Percentiles rank a stretch among this genome's conserved stretches.
These are phyloP conservation scores for Orcinus orca DNA, from an alignment of 2,113 vertebrate genomes.

Conservation along the genomic window DNA sequence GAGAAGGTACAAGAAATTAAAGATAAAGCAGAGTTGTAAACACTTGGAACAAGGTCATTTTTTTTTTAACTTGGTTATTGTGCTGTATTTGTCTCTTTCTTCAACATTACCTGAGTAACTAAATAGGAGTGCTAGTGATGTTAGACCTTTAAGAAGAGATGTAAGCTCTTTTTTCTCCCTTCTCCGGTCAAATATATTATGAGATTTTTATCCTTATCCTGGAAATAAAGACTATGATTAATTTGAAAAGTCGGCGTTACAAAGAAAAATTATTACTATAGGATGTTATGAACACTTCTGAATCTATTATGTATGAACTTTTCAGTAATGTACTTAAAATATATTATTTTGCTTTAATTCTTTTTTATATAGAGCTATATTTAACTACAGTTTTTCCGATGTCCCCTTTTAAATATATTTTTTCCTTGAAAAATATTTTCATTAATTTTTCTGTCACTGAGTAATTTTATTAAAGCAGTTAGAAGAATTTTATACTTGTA, in stretches of 20 bases:
- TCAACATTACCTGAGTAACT: not conserved
- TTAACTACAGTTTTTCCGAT: not conserved
- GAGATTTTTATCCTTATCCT: not conserved
- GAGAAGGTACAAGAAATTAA: not conserved
- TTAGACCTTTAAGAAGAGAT: not conserved
- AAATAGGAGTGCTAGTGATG: not conserved
- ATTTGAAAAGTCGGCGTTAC: not conserved
- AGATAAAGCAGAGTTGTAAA: not conserved
- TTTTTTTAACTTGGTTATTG: not conserved
- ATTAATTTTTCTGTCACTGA: not conserved
- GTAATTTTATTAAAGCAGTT: slow-evolving; percentile 45
- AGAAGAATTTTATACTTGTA: slow-evolving; percentile 56
- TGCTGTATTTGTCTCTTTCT: not conserved
- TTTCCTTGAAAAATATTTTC: slow-evolving; percentile 24
- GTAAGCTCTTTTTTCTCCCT: not conserved
- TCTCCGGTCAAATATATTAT: not conserved
- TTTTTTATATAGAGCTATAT: not conserved
- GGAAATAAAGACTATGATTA: not conserved
- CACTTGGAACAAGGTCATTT: not conserved
- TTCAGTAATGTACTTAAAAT: slow-evolving; percentile 3
- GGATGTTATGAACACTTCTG: not conserved
- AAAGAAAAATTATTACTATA: not conserved
- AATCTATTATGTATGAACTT: not conserved
- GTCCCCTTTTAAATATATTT: slow-evolving; percentile 8
- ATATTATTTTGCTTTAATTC: not conserved